phyloP scores from a whole-genome alignment of 2,888 invertebrate species.

The Nysson spinosus region DNA sequence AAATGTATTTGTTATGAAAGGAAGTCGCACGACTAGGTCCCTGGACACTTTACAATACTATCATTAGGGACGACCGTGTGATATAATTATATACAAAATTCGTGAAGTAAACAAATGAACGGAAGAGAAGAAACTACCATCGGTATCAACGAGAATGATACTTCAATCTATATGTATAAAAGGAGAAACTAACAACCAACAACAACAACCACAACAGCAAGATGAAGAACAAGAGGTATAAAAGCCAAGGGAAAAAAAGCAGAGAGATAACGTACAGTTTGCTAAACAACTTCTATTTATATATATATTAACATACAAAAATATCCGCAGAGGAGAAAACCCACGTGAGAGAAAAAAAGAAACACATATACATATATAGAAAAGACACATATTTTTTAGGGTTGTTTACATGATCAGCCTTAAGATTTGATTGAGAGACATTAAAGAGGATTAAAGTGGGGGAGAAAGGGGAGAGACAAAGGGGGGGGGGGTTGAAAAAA shows the following conservation, averaged over 20 bases:
- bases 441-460: too few relatives aligned
- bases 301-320: constrained; percentile 63
- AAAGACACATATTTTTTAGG: constrained; percentile 78
- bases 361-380: constrained; percentile 72
- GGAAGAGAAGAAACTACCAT: constrained; percentile 43
- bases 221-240: too few relatives aligned
- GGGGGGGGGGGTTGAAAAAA: too few relatives aligned
- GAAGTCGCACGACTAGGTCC: constrained; percentile 51
- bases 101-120: constrained; percentile 61
- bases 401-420: constrained; percentile 78
- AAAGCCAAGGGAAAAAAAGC: constrained; percentile 16
- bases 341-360: constrained; percentile 55
- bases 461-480: too few relatives aligned
- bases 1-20: constrained; percentile 69
- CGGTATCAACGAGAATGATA: constrained; percentile 68
- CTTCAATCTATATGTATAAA: constrained; percentile 68
- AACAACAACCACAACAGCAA: too few relatives aligned
- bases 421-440: constrained; percentile 74
- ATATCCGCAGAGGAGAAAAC: constrained; percentile 50
- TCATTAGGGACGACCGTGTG: constrained; percentile 53
- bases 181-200: too few relatives aligned
- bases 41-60: constrained; percentile 62
- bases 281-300: constrained; percentile 72
- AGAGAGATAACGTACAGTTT: constrained; percentile 69
- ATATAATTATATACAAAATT: constrained; percentile 63